Percentiles rank a stretch among this genome's conserved stretches.
phyloP scores from a whole-genome alignment of 2,113 vertebrate genomes.

The Oxyura jamaicensis region DNA sequence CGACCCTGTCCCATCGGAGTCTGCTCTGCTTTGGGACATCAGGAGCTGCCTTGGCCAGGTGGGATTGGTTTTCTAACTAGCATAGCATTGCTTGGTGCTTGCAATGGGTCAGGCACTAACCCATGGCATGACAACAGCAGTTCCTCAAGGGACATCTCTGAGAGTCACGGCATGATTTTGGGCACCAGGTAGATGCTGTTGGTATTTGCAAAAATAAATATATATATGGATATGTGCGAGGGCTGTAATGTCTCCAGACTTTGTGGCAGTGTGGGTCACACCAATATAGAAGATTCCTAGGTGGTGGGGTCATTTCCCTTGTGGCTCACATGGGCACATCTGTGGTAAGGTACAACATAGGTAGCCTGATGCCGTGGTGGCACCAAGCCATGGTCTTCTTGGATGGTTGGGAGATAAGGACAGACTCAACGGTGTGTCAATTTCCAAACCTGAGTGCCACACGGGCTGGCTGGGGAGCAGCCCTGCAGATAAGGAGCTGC shows the following conservation, averaged over 20 bases:
- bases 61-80: neutral
- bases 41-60: neutral
- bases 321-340: neutral
- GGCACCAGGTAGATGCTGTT: neutral
- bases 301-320: neutral
- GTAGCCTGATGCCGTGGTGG: neutral
- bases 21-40: accelerated
- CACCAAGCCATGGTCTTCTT: neutral
- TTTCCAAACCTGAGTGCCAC: neutral
- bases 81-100: neutral
- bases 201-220: neutral
- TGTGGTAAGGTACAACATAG: neutral
- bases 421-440: neutral
- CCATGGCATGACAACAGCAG: neutral
- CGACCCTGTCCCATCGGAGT: neutral
- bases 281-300: neutral
- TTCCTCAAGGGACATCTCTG: neutral
- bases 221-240: neutral
- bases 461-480: neutral
- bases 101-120: neutral
- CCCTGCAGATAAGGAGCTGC: neutral
- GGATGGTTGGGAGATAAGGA: neutral
- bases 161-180: neutral
- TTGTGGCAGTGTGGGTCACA: neutral
- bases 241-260: neutral